Conservation (phyloP, 2,888 invertebrate species). For the Athalia cordata region DNA sequence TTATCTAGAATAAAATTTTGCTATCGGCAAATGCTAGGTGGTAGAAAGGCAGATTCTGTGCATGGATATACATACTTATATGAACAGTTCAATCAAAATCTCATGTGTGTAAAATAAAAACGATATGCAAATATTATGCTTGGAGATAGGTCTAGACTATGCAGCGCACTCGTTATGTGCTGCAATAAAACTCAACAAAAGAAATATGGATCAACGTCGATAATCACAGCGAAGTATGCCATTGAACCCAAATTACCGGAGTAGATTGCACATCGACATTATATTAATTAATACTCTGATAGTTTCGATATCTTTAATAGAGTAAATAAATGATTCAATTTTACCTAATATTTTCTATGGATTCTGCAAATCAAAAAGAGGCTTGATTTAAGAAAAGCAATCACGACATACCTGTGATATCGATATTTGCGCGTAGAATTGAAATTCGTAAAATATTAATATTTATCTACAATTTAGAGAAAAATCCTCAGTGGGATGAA, state of each 20-base stretch:
- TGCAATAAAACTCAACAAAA: too few species aligned
- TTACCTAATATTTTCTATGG: too few species aligned
- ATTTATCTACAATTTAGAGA: conserved; percentile 15
- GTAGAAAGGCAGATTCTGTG: too few species aligned
- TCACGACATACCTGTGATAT: background rate
- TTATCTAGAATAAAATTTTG: too few species aligned
- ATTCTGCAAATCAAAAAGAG: background rate
- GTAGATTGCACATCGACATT: background rate
- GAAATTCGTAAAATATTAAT: background rate
- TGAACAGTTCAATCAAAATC: too few species aligned
- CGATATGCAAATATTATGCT: too few species aligned
- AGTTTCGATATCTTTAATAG: background rate
- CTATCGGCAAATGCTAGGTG: too few species aligned
- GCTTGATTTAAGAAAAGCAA: background rate
- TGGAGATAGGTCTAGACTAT: too few species aligned
- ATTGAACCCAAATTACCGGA: background rate
- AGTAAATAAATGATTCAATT: background rate
- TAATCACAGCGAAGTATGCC: conserved; percentile 4
- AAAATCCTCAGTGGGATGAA: background rate
- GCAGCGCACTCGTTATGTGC: too few species aligned
- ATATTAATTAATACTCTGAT: background rate
- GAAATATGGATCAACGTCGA: background rate
- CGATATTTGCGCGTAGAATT: conserved; percentile 3
- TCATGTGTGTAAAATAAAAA: too few species aligned
- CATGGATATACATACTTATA: too few species aligned